These are phyloP conservation scores for Phaenicophaeus curvirostris DNA, from an alignment of 2,797 vertebrate genomes.

Conservation along the genomic window DNA sequence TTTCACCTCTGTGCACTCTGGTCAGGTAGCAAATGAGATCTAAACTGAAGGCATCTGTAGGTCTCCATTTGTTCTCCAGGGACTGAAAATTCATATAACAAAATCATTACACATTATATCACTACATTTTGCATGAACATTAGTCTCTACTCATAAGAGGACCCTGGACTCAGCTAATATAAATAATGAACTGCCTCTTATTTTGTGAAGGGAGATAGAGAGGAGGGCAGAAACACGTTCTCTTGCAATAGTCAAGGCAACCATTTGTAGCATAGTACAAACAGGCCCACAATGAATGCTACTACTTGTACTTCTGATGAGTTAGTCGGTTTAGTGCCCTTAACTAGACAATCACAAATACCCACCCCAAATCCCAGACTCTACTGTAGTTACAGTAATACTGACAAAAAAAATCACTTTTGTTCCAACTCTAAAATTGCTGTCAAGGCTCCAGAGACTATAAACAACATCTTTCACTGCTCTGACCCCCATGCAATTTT, in stretches of 20 bases:
- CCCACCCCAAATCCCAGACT: slow-evolving; percentile 52
- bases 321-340: neutral
- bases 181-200: slow-evolving; percentile 75
- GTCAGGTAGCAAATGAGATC: slow-evolving; percentile 64
- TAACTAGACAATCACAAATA: slow-evolving; percentile 70
- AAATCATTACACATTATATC: slow-evolving; percentile 74
- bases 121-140: slow-evolving; percentile 71
- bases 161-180: slow-evolving; percentile 73
- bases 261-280: neutral
- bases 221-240: slow-evolving; percentile 5
- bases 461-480: slow-evolving; percentile 86
- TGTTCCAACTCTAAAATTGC: slow-evolving; percentile 80
- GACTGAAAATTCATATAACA: slow-evolving; percentile 73
- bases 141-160: slow-evolving; percentile 69
- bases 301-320: neutral
- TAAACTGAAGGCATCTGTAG: slow-evolving; percentile 62
- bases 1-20: slow-evolving; percentile 62
- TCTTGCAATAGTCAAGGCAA: slow-evolving; percentile 9
- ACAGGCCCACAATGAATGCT: slow-evolving; percentile 10
- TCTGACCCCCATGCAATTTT: slow-evolving; percentile 88
- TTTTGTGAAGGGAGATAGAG: slow-evolving; percentile 53
- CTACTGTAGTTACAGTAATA: slow-evolving; percentile 75
- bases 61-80: slow-evolving; percentile 50
- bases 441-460: slow-evolving; percentile 81
- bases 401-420: slow-evolving; percentile 75